Base-by-base conservation (phyloP, 2,888 invertebrate species). In the Papilio protenor region DNA sequence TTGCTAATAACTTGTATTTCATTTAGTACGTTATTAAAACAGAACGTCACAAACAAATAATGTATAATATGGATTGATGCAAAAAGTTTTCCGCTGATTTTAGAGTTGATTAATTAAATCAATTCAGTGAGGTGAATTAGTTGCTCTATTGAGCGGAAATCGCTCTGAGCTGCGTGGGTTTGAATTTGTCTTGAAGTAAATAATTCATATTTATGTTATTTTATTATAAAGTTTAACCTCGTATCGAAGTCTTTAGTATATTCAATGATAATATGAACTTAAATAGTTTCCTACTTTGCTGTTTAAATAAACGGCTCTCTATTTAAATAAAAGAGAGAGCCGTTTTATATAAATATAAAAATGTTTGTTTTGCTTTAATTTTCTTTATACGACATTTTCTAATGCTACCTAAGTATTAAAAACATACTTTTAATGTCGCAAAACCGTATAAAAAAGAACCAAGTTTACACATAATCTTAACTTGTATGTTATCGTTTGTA, bases 31-130 rank as follows among this genome's bases (percentile, higher is more conserved):
- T 79, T 79, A 81, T 75, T 79, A 81, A 78, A 77, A 75, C 75
- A 69, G 77, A 57, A 75, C 75, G 76, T 78, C 76, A 70, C 64
- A 79, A 61, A 75, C 71, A 71, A 80, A 73, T 78, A 76, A 77
- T 71, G 66, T 71, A 72, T 81, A 81, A 81, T 81, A 78, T 78
- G 79, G 76, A 80, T 81, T 81, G 75, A 81, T 81, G 80, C 77
- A 78, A 79, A 79, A 80, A 80, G 76, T 81, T 80, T 73, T 69
- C 59, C 18, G 33, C 21, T 73, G 49, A 66, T 78, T 45, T 66
- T 52, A 66, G 59, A n/a, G 33, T 57, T 73, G 73, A 76, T 78
- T 73, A 76, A 78, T 76, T 72, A 45, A 52, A 71, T 47, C 55
- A 49, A 74, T 64, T 21, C 21, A 23, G 40, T 23, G 64, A 75